phyloP scores from a whole-genome alignment of 2,113 vertebrate species.

The Murina feae region DNA sequence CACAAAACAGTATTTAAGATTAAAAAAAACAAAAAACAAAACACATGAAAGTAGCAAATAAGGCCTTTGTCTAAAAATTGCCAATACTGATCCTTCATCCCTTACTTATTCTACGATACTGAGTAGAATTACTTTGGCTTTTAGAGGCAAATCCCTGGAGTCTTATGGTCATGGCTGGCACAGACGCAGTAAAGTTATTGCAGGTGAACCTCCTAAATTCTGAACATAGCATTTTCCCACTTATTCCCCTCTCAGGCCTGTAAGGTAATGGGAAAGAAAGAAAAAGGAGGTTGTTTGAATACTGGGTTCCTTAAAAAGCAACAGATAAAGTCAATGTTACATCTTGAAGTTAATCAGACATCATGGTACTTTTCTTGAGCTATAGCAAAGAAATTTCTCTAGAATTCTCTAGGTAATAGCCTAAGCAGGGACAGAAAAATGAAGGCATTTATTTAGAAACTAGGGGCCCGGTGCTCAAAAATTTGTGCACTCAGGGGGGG shows the following conservation, averaged over 20 bases:
- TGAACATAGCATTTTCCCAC: neutral
- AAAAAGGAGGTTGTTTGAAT: neutral
- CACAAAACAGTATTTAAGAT: neutral
- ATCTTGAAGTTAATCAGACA: slow-evolving; percentile 30
- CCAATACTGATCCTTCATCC: neutral
- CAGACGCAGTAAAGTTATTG: slow-evolving; percentile 4
- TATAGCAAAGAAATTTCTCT: neutral
- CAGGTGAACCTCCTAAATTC: slow-evolving; percentile 2
- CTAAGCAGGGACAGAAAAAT: neutral
- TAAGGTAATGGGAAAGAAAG: slow-evolving; percentile 29
- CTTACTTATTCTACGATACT: neutral
- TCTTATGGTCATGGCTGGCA: slow-evolving; percentile 18
- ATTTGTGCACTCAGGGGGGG: no score
- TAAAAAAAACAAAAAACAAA: neutral
- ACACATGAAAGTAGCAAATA: neutral
- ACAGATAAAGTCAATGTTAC: slow-evolving; percentile 16
- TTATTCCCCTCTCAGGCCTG: neutral
- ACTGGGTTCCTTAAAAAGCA: slow-evolving; percentile 46
- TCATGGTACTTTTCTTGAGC: slow-evolving; percentile 20
- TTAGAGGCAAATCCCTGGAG: slow-evolving; percentile 22
- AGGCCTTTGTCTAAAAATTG: neutral
- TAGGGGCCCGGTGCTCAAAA: no score
- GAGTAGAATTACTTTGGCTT: slow-evolving; percentile 32
- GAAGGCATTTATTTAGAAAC: neutral
- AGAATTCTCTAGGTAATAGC: neutral